phyloP scores from a whole-genome alignment of 2,888 invertebrate species.

The Ceriagrion tenellum region DNA sequence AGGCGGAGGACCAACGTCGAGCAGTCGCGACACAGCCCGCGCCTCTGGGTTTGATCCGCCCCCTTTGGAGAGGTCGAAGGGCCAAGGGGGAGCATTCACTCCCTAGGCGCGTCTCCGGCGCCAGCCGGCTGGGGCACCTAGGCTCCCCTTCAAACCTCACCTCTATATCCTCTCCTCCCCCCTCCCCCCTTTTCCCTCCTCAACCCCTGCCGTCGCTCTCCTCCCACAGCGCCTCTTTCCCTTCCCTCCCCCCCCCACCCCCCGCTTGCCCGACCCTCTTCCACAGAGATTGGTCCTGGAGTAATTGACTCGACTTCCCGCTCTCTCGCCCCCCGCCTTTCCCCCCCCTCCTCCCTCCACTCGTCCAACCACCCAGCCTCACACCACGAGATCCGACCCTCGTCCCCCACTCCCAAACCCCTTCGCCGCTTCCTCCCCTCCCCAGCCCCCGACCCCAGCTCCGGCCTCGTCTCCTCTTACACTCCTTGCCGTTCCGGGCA shows the following conservation, averaged over 20 bases:
- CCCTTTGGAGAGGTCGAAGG: background rate
- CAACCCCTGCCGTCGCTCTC: background rate
- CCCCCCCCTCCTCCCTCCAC: background rate
- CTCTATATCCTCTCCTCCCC: background rate
- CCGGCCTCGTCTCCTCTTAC: background rate
- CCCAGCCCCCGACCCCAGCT: background rate
- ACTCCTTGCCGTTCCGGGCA: conserved; percentile 20
- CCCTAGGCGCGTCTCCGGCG: background rate
- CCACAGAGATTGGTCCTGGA: conserved; percentile 66
- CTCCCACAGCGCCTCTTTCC: background rate
- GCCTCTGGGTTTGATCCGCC: too few species aligned
- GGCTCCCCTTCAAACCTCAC: background rate
- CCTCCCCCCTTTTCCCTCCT: background rate
- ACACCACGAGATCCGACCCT: background rate
- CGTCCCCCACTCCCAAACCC: background rate
- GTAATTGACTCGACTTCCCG: conserved; percentile 54
- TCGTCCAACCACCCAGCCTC: background rate
- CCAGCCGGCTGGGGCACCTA: background rate
- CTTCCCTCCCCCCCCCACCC: background rate
- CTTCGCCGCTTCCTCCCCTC: background rate
- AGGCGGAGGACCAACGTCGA: background rate
- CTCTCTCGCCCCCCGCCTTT: background rate
- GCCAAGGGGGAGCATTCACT: background rate
- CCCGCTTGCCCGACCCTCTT: background rate
- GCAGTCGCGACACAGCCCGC: too few species aligned